phyloP scores from a whole-genome alignment of 2,797 vertebrate species.

The Sebastes oblongus region DNA sequence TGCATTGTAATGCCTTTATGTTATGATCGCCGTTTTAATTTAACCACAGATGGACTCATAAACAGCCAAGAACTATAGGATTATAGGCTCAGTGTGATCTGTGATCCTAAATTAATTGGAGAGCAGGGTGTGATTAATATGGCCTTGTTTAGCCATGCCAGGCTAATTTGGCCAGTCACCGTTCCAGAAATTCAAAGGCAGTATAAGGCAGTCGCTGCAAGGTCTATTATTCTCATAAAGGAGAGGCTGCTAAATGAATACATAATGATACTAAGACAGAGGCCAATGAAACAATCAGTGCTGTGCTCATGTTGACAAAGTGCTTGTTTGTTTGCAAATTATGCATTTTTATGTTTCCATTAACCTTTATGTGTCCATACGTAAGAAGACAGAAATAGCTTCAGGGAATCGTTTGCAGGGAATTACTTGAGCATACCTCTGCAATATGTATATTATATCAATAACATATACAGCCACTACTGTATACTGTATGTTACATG shows the following conservation, averaged over 20 bases:
- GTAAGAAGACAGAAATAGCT: constrained; percentile 5
- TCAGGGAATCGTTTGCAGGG: background rate
- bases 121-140: constrained; percentile 58
- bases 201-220: constrained; percentile 11
- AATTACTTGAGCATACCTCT: background rate
- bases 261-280: constrained; percentile 40
- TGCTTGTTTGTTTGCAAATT: constrained; percentile 22
- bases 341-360: constrained; percentile 33
- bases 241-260: constrained; percentile 42
- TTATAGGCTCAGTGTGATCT: constrained; percentile 49
- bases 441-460: background rate
- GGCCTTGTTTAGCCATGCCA: constrained; percentile 38
- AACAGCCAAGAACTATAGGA: constrained; percentile 30
- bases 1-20: constrained; percentile 12
- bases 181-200: constrained; percentile 40
- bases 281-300: constrained; percentile 47
- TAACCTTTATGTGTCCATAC: constrained; percentile 25
- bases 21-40: constrained; percentile 33
- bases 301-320: constrained; percentile 16
- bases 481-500: background rate
- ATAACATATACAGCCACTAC: background rate
- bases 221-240: constrained; percentile 32
- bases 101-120: constrained; percentile 48
- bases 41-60: constrained; percentile 32
- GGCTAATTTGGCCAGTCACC: constrained; percentile 56